Conservation (phyloP, 2,113 vertebrate genomes). For the Phalacrocorax carbo region DNA sequence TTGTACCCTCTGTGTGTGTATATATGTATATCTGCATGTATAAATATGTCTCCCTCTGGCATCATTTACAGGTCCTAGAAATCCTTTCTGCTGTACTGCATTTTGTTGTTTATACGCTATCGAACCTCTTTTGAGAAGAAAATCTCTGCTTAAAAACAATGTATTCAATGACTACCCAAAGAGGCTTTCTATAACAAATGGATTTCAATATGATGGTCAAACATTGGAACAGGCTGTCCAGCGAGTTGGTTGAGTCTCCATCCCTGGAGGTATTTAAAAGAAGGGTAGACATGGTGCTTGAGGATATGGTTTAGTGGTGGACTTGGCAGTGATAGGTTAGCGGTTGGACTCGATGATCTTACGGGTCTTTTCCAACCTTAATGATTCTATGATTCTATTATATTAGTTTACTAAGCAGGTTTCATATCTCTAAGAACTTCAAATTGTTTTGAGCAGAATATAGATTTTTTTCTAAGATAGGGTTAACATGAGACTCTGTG, state of each 20-base stretch:
- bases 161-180: background rate
- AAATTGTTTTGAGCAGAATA: background rate
- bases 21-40: background rate
- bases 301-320: no score
- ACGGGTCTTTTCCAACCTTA: no score
- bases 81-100: background rate
- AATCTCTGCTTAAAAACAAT: background rate
- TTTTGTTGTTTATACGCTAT: background rate
- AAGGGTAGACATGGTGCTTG: no score
- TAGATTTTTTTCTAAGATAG: background rate
- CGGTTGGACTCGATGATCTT: no score
- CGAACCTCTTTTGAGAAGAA: background rate
- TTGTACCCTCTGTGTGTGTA: background rate
- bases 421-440: background rate
- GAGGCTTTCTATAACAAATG: background rate
- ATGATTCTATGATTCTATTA: no score
- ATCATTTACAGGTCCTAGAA: background rate
- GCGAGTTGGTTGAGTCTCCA: no score
- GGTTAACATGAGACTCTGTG: background rate
- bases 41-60: background rate
- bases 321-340: no score
- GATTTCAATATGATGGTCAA: background rate
- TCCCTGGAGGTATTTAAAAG: no score
- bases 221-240: no score
- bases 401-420: background rate